Evolutionary conservation across 1,140 invertebrate genomes (phyloP), one percentile per base, ranked within the genome.

Genomic region (Megalopta genalis): DNA sequence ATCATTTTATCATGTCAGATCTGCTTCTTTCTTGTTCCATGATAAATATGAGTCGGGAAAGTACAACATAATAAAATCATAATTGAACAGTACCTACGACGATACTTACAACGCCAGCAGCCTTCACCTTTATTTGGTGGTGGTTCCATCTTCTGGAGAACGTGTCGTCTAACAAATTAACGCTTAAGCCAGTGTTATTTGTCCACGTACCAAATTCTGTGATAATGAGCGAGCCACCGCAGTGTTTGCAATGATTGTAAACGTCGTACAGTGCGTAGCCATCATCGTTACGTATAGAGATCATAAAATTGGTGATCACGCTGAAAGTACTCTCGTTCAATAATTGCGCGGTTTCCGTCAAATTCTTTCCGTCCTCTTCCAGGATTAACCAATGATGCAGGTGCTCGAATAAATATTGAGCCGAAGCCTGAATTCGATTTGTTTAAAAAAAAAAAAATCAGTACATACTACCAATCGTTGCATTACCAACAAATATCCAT

Each of bases 291-390:
- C 77, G 23, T 2, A 87, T 2, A 12, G 80, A 49, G 18, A 88
- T 74, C 2, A 71, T 69, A 21, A 87, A 64, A 60, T 88, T 86
- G 1, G 85, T 88, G 16, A 74, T 73, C 2, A 87, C 57, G 12
- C 80, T 86, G 66, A 88, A 88, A 14, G 42, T 18, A n/a, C 21
- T 80, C 6, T 88, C 86, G n/a, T 87, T 81, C 16, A 88, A 69
- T 6, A 64, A 66, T 49, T 49, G 18, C 21, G 69, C 10, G 37
- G 42, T 62, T 10, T 66, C 16, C 5, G 32, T 69, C 39, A 84
- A 39, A 64, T 76, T 72, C 10, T 9, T 54, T 0, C 37, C 49
- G 60, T 80, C 67, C 10, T 9, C 52, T 0, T 27, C 71, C 23
- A 87, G 18, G 10, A 87, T 73, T 18, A 89, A 23, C 88, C 87